phyloP scores from a whole-genome alignment of 2,888 invertebrate species.

The Eilema depressum region DNA sequence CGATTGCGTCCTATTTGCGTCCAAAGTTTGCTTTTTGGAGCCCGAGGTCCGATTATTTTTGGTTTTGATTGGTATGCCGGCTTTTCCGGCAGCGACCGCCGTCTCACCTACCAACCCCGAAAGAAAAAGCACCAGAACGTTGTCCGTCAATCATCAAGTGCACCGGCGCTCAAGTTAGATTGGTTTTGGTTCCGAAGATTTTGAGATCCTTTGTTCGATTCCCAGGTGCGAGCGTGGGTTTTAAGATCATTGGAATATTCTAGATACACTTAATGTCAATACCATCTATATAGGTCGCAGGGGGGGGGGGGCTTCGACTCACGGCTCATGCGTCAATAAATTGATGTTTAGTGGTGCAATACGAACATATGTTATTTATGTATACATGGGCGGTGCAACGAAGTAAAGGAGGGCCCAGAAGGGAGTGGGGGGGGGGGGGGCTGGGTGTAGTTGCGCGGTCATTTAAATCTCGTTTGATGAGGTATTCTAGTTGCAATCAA shows the following conservation, averaged over 20 bases:
- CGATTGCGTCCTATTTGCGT: too few species aligned
- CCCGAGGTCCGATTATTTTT: too few species aligned
- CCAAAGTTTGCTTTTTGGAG: too few species aligned
- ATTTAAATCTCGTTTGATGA: conserved; percentile 23
- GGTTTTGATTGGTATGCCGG: too few species aligned
- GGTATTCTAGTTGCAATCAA: conserved; percentile 19
- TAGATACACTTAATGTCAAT: neutral
- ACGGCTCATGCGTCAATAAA: conserved; percentile 14
- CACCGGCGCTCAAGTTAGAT: too few species aligned
- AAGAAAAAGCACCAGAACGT: too few species aligned
- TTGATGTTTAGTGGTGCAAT: conserved; percentile 18
- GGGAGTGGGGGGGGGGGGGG: neutral
- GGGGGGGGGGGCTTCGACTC: too few species aligned
- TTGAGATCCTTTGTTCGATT: neutral
- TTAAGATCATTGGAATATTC: neutral
- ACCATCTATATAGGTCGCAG: neutral
- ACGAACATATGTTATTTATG: neutral
- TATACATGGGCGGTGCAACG: conserved; percentile 11
- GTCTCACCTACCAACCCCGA: too few species aligned
- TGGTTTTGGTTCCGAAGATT: neutral
- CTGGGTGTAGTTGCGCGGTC: conserved; percentile 20
- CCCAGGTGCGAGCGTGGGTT: neutral
- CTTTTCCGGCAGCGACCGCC: too few species aligned
- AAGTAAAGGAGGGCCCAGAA: neutral
- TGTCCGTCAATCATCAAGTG: too few species aligned